phyloP scores from a whole-genome alignment of 2,888 invertebrate species.

The Chloroclysta siterata region DNA sequence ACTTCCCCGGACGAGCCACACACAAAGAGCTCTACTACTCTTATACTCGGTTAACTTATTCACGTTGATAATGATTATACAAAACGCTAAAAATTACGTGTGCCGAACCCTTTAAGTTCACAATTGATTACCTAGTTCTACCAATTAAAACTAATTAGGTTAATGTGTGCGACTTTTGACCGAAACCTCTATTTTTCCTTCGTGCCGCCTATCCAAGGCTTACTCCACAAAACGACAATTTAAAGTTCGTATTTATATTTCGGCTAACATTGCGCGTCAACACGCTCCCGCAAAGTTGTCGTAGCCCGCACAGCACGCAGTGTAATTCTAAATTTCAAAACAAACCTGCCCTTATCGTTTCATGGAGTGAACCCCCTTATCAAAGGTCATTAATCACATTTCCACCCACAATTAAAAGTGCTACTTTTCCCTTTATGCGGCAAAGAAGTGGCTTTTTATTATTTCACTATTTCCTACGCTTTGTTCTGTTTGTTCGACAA shows the following conservation, averaged over 20 bases:
- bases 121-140: constrained; percentile 74
- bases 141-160: constrained; percentile 84
- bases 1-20: too few species aligned
- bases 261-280: neutral
- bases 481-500: constrained; percentile 67
- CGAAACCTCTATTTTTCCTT: constrained; percentile 66
- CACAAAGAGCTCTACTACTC: too few species aligned
- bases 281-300: neutral
- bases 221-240: neutral
- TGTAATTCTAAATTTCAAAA: neutral
- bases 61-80: neutral
- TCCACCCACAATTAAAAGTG: constrained; percentile 82
- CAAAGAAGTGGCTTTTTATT: constrained; percentile 62
- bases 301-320: neutral
- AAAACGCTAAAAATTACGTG: constrained; percentile 6
- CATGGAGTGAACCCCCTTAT: constrained; percentile 53
- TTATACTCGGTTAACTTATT: too few species aligned
- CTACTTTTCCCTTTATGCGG: constrained; percentile 54
- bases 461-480: constrained; percentile 68
- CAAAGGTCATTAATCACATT: constrained; percentile 83
- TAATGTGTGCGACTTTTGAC: constrained; percentile 79
- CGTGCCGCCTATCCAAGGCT: constrained; percentile 58
- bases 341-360: neutral
- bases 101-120: constrained; percentile 60
- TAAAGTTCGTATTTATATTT: neutral